Evolutionary conservation across 1,140 invertebrate genomes (phyloP).

Genomic region (Copidosoma floridanum): DNA sequence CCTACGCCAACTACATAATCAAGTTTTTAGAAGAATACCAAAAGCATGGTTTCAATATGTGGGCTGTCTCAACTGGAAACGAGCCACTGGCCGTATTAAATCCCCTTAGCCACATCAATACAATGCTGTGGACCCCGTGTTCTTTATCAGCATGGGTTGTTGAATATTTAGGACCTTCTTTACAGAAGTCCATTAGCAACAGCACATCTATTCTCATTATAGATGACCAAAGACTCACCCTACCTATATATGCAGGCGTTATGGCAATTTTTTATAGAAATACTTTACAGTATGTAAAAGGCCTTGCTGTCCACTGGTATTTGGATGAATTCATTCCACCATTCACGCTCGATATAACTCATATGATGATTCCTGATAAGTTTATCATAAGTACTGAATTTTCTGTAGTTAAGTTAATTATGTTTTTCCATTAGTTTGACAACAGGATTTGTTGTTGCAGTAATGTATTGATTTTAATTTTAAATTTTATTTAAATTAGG

Average conservation of each 20-base stretch:
- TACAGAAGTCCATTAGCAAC: slow-evolving; percentile 60
- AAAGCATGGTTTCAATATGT: slow-evolving; percentile 58
- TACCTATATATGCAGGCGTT: slow-evolving; percentile 58
- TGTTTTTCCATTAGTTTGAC: too few relatives aligned
- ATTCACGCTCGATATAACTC: slow-evolving; percentile 57
- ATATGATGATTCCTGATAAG: slow-evolving; percentile 66
- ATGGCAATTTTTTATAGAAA: slow-evolving; percentile 2
- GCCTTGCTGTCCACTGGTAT: slow-evolving; percentile 71
- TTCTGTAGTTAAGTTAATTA: slow-evolving; percentile 62
- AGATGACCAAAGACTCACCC: slow-evolving; percentile 69
- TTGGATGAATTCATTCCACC: slow-evolving; percentile 60
- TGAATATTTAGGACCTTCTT: slow-evolving; percentile 67
- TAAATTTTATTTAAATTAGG: too few relatives aligned
- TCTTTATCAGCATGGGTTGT: slow-evolving; percentile 64
- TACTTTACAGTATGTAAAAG: slow-evolving; percentile 57
- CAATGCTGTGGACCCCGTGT: slow-evolving; percentile 30
- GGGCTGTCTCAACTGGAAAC: slow-evolving; percentile 68
- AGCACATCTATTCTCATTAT: slow-evolving; percentile 65
- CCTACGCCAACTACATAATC: slow-evolving; percentile 79
- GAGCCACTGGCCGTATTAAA: slow-evolving; percentile 64
- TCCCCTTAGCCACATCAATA: slow-evolving; percentile 61
- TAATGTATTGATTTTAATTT: too few relatives aligned
- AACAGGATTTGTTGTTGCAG: too few relatives aligned
- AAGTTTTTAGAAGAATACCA: slow-evolving; percentile 64
- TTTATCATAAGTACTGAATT: slow-evolving; percentile 81